Base-by-base conservation (phyloP, 2,888 invertebrate species). In the Ellobium chinense region DNA sequence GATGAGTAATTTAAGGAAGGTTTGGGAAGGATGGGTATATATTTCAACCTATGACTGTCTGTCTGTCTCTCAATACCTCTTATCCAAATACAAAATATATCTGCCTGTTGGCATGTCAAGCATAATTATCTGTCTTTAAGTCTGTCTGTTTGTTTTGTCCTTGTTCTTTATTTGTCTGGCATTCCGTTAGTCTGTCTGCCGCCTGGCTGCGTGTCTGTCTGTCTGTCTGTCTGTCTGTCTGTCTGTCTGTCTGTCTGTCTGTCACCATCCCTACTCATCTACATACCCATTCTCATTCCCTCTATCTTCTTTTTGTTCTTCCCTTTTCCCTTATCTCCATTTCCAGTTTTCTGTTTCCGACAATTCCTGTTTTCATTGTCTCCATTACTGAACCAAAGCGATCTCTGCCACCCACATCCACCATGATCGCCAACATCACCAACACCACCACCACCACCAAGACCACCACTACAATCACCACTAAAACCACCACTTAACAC, bases 181-280 rank as follows among this genome's bases (percentile, higher is more conserved):
- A 36, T 29, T 65, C 36, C 31, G 12, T 34, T n/a, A 18, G 7
- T 60, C 60, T 60, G n/a, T 60, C 60, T 24, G n/a, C n/a, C n/a
- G n/a, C n/a, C 34, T 65, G 9, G 12, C 29, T 65, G 9, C 29
- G 5, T 65, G 9, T 65, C 18, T 68, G 18, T 68, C 9, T 37
- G 7, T 68, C 36, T 68, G 5, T 68, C 56, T 74, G 36, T 37
- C 37, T 62, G 5, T 46, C 70, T 70, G 14, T 73, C 34, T 58
- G 31, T 73, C 60, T 73, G 12, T 58, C 73, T 73, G 12, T 73
- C 73, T 58, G 7, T 73, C 73, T 73, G 14, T 74, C 74, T 74
- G 9, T 62, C 62, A 39, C 12, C 63, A 39, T 75, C 12, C 60
- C 58, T 69, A n/a, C 39, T 46, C 39, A n/a, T 69, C 69, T 69